Base-by-base conservation (phyloP, 2,888 invertebrate genomes). In the Reticulitermes lucifugus region DNA sequence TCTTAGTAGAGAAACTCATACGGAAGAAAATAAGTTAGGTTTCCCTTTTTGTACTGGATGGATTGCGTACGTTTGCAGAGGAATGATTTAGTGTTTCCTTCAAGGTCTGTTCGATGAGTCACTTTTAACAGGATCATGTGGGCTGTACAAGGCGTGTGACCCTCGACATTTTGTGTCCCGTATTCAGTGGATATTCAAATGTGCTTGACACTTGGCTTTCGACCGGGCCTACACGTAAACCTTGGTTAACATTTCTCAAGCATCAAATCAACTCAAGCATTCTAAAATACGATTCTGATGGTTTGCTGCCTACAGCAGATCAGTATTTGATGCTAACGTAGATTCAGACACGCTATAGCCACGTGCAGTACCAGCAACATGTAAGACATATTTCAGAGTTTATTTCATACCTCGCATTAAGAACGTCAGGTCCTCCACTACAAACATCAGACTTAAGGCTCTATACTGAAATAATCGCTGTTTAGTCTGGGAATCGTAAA, bases 191-290 rank as follows among this genome's bases (percentile, higher is more conserved):
- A 70, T 70, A 29, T 70, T 70, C 25, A 70, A 70, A 29, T 14
- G 18, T 35, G 35, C 21, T 29, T 73, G 73, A 41, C 55, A 80
- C 60, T 35, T 80, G 80, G 80, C 80, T 60, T 80, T 80, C 60
- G 29, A 60, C 29, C 59, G 35, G 79, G 60, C 80, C 80, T 59
- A 80, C 80, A 35, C 80, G 35, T 35, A 80, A 80, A 35, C 80
- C 80, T 80, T 80, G 80, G 60, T 5, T 73, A 18, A 71, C 21
- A 7, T 29, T 73, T 73, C 21, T 29, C 6, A n/a, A 12, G 41
- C 9, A 41, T 41, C 35, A 73, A 4, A 73, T 10, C 12, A 18
- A 18, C 25, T n/a, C 7, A n/a, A n/a, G 25, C 25, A 65, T 9
- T 25, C 4, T 65, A 65, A 65, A 4, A 25, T 12, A 25, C 2